Percentiles rank a stretch among this genome's conserved stretches.
phyloP scores from a whole-genome alignment of 2,797 vertebrate genomes.

The Myotis planiceps region DNA sequence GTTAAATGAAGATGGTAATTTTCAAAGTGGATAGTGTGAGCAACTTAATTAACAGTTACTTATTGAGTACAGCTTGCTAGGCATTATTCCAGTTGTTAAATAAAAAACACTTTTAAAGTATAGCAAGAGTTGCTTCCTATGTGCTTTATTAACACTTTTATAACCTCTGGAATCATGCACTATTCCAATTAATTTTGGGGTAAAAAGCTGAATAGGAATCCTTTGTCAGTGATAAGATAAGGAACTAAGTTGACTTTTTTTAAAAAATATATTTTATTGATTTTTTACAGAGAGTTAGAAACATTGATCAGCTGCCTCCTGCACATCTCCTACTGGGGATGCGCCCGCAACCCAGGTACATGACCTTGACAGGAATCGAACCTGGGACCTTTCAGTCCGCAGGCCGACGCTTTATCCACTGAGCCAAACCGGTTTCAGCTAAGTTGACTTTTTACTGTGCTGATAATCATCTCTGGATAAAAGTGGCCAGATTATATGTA shows the following conservation, averaged over 20 bases:
- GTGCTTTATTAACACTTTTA: constrained; percentile 40
- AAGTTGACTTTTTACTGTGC: constrained; percentile 19
- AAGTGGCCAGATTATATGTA: neutral
- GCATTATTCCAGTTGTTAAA: constrained; percentile 1
- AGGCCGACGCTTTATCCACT: no score
- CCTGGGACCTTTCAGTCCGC: no score
- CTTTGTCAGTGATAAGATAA: constrained; percentile 5
- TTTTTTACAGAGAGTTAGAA: no score
- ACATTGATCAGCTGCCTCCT: no score
- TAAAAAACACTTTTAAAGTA: neutral
- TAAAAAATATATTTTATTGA: no score
- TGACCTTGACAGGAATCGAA: no score
- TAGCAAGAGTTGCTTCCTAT: neutral
- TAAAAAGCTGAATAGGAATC: constrained; percentile 16
- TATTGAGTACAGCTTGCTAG: neutral
- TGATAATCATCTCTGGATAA: neutral
- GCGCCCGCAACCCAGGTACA: no score
- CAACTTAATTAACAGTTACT: constrained; percentile 23
- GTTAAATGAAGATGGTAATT: neutral
- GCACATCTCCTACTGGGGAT: no score
- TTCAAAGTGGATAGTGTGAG: neutral
- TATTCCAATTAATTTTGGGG: neutral
- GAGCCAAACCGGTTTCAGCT: no score
- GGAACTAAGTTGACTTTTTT: constrained; percentile 45
- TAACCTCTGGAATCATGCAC: constrained; percentile 11